Conservation (phyloP, 2,113 vertebrate species). For the Lagopus muta region DNA sequence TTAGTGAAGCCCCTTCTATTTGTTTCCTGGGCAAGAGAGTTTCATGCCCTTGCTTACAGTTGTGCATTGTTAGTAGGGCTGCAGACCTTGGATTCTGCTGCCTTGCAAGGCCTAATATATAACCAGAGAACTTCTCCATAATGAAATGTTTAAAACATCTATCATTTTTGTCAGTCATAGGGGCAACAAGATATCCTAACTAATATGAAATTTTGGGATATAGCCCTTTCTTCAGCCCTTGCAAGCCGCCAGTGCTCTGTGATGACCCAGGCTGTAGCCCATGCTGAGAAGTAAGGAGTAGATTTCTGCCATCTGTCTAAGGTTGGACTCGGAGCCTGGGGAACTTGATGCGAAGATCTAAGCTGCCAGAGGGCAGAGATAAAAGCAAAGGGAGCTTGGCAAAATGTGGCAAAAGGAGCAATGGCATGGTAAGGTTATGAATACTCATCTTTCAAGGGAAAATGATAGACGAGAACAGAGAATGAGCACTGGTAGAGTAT, state of each 20-base stretch:
- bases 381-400: background rate
- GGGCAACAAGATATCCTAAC: slow-evolving; percentile 33
- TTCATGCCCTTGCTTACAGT: background rate
- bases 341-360: background rate
- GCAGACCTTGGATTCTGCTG: background rate
- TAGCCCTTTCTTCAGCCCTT: background rate
- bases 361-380: background rate
- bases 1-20: background rate
- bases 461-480: background rate
- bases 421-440: background rate
- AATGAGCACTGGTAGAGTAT: background rate
- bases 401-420: background rate
- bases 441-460: background rate
- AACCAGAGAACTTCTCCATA: background rate
- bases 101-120: background rate
- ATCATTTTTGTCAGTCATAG: background rate
- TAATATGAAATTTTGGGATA: background rate
- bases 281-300: background rate
- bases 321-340: background rate
- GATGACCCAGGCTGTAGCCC: background rate
- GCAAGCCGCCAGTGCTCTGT: background rate
- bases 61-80: background rate
- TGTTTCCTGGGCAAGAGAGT: background rate
- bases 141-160: slow-evolving; percentile 16
- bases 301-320: background rate